Conservation (phyloP, 2,797 vertebrate species). For the Threskiornis aethiopicus region DNA sequence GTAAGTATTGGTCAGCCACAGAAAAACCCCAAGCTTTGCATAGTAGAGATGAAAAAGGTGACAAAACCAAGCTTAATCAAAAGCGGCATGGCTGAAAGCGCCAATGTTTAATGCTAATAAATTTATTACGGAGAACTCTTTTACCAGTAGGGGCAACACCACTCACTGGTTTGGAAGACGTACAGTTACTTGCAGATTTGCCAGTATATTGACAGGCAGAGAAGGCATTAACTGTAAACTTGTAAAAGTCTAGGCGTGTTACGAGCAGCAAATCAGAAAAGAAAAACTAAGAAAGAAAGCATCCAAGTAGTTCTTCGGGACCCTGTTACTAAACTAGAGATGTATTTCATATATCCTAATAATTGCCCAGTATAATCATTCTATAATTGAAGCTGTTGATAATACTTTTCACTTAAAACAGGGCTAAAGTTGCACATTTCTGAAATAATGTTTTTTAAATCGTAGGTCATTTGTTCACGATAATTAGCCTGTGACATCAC, state of each 20-base stretch:
- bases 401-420: background rate
- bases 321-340: background rate
- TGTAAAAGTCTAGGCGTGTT: background rate
- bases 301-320: background rate
- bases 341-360: background rate
- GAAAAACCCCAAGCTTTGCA: background rate
- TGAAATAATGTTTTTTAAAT: background rate
- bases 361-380: background rate
- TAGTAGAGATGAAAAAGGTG: background rate
- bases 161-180: background rate
- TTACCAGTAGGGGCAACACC: background rate
- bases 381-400: background rate
- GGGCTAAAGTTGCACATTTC: background rate
- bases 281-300: background rate
- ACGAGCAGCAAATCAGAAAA: background rate
- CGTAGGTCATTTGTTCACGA: background rate
- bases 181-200: background rate
- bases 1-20: background rate
- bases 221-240: background rate
- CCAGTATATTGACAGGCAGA: background rate
- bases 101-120: background rate
- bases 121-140: background rate
- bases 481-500: background rate
- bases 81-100: background rate
- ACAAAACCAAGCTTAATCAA: background rate